Evolutionary conservation across 2,888 invertebrate genomes (phyloP).

Genomic region (Heliconius sara): DNA sequence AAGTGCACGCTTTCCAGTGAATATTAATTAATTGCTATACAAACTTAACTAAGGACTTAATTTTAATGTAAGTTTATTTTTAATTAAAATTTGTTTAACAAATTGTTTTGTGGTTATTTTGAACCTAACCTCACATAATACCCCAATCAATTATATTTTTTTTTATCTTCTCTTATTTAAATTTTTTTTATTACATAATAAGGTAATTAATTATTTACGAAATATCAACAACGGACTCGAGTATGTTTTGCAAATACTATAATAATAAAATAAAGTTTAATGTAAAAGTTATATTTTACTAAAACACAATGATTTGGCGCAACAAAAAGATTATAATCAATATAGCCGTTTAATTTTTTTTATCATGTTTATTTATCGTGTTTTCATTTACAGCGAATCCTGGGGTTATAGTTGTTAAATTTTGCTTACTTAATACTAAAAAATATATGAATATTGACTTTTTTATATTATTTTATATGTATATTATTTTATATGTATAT

Average conservation of each 20-base stretch:
- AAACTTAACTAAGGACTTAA: conserved; percentile 16
- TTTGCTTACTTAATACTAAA: not conserved
- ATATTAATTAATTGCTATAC: not conserved
- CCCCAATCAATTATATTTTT: not conserved
- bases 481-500: no score
- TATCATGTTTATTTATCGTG: not conserved
- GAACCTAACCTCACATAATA: no score
- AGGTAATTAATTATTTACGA: not conserved
- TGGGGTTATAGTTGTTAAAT: not conserved
- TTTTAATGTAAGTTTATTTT: conserved; percentile 27
- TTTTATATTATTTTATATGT: no score
- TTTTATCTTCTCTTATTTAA: not conserved
- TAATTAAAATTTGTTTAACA: not conserved
- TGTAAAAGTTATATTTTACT: no score
- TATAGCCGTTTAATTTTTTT: not conserved
- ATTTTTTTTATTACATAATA: not conserved
- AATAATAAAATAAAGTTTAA: no score
- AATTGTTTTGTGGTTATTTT: no score
- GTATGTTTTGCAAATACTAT: no score
- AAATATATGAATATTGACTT: no score
- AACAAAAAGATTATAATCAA: not conserved
- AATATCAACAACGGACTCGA: no score
- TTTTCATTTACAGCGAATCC: not conserved
- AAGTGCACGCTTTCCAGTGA: not conserved
- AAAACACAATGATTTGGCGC: not conserved